Base-by-base conservation (phyloP, 2,888 invertebrate species). In the Apamea crenata region DNA sequence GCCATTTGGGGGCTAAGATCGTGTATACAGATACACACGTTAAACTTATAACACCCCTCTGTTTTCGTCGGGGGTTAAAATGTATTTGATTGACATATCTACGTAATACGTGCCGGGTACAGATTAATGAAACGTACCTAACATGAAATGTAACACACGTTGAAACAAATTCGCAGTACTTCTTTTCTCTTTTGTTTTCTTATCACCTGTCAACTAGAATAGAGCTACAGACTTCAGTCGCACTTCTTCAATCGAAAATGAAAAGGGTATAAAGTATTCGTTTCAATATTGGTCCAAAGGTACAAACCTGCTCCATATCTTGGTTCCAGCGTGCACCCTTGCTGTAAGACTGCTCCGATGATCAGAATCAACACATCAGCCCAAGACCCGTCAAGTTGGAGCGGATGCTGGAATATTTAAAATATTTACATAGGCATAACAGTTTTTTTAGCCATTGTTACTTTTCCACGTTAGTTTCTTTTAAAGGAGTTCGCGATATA, bases 321-420 rank as follows among this genome's bases (percentile, higher is more conserved):
- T 0, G 97, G 97, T 86, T 97, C 96, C 32, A 97, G 88, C 0
- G 96, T 95, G 40, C 97, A 95, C 0, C 97, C 97, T 92, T 98
- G 97, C 88, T 98, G 98, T 53, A 97, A 95, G 0, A 97, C 95
- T 0, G 97, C 97, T 6, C 97, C 97, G 1, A 97, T 96, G 12
- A 97, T 96, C 40, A 97, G 88, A 63, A 97, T 95, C 2, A 97
- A 91, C 1, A 97, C 96, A 81, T 97, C 97, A 1, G 95, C 94
- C 94, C 97, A 96, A 0, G 96, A 94, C 0, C 96, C 96, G n/a
- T 96, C 93, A 67, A 97, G 90, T 86, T 96, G 96, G 0, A 94
- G 83, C 5, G 95, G 94, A 81, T 96, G 95, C 96, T 96, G 90
- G n/a, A 92, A 92, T 67, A 70, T 18, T 68, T 18, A n/a, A n/a